Evolutionary conservation across 2,888 invertebrate genomes (phyloP).

Genomic region (Ennomos quercinarius): DNA sequence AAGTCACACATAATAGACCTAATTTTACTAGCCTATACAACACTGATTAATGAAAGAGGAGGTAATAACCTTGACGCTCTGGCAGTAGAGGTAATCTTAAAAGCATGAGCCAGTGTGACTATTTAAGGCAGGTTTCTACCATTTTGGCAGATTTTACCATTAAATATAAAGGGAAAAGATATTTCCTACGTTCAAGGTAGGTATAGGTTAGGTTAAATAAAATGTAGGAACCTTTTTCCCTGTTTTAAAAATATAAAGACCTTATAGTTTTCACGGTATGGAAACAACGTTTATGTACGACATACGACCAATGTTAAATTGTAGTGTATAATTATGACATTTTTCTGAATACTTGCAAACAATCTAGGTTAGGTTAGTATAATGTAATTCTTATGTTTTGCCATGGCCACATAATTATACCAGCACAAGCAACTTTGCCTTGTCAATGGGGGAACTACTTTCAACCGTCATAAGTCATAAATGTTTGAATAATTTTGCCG

Average conservation of each 20-base stretch:
- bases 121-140: no score
- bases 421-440: constrained; percentile 34
- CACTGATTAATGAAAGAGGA: no score
- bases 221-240: not conserved
- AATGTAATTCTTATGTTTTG: constrained; percentile 30
- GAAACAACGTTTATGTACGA: constrained; percentile 1
- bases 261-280: constrained; percentile 2
- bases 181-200: no score
- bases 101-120: no score
- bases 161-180: no score
- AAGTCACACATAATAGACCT: no score
- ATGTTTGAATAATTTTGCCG: constrained; percentile 11
- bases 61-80: no score
- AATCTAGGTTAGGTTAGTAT: constrained; percentile 6
- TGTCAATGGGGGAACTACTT: constrained; percentile 22
- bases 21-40: no score
- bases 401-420: constrained; percentile 49
- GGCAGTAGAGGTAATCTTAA: no score
- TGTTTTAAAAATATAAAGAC: not conserved
- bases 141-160: no score
- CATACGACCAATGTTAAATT: constrained; percentile 11
- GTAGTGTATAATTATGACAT: constrained; percentile 18
- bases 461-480: constrained; percentile 4
- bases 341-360: constrained; percentile 19
- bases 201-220: no score